phyloP scores from a whole-genome alignment of 2,797 vertebrate genomes.

The Cheirogaleus major region DNA sequence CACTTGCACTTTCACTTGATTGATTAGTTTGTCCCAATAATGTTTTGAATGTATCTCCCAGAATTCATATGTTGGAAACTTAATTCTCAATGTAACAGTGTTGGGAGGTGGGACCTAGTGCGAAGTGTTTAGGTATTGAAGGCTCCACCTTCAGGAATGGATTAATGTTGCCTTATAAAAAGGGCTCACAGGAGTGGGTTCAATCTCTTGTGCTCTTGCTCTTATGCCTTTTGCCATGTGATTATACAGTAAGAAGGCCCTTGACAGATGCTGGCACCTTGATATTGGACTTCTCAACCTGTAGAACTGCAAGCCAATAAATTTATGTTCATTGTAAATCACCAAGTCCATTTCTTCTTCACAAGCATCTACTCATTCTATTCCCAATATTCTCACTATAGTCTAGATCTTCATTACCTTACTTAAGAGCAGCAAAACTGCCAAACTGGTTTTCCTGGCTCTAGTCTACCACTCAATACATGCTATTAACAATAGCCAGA shows the following conservation, averaged over 20 bases:
- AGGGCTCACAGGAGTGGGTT: not conserved
- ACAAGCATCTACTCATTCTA: conserved; percentile 15
- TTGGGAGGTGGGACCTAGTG: not conserved
- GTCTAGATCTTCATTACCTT: not conserved
- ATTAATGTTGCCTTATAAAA: not conserved
- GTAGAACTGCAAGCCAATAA: not conserved
- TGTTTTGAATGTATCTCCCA: not conserved
- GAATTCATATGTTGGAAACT: not conserved
- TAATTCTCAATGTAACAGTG: not conserved
- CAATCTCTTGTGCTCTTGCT: not conserved
- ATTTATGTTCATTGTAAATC: not conserved
- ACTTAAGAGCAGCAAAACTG: not conserved
- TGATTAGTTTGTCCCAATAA: not conserved
- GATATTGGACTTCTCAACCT: not conserved
- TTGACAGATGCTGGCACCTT: not conserved
- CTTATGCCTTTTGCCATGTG: not conserved
- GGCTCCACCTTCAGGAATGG: not conserved
- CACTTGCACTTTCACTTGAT: not conserved
- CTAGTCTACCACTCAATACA: not conserved
- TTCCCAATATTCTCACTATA: not conserved
- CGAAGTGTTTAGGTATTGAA: not conserved
- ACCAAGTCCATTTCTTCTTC: not conserved
- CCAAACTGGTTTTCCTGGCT: not conserved
- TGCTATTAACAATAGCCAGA: not conserved
- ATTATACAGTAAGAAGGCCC: not conserved